Evolutionary conservation across 37 sponge, comb jelly and placozoan species (phyloP), one percentile per base, ranked within the genome.

Genomic region (Bolinopsis microptera): DNA sequence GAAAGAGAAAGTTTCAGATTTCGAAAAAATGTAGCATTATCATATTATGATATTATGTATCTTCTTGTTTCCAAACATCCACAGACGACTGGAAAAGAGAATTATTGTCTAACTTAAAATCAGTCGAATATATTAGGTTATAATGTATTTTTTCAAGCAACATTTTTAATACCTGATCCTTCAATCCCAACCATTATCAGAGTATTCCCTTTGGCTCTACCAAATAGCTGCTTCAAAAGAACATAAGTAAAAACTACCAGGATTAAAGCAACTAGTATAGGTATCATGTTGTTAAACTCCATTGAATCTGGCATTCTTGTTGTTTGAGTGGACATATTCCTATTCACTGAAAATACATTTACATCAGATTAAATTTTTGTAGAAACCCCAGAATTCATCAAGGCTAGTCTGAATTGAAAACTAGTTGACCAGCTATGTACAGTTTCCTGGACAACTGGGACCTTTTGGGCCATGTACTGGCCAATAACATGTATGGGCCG

Each of bases 121-220:
- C n/a, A n/a, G n/a, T n/a, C n/a, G n/a, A n/a, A n/a, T n/a, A n/a
- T n/a, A n/a, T n/a, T n/a, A n/a, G n/a, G n/a, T n/a, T n/a, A n/a
- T n/a, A n/a, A n/a, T n/a, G n/a, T n/a, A n/a, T n/a, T n/a, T n/a
- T n/a, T n/a, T n/a, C n/a, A n/a, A n/a, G n/a, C n/a, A n/a, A n/a
- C n/a, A n/a, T n/a, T n/a, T n/a, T n/a, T n/a, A n/a, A n/a, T n/a
- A 82, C 83, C 83, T 16, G 90, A 39, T 41, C 90, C 90, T 24
- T 86, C 90, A 26, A 86, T 28, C 0, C 90, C 90, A 38, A 41
- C 25, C 41, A 86, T 24, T 23, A 86, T 38, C 0, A 86, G 22
- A 39, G 25, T 39, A 86, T 86, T 86, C 26, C 90, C 90, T 41
- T 86, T 86, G 61, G 18, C 36, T 27, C 61, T 86, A 23, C 40